Base-by-base conservation (phyloP, 2,113 vertebrate genomes). In the Hippocampus mohnikei region DNA sequence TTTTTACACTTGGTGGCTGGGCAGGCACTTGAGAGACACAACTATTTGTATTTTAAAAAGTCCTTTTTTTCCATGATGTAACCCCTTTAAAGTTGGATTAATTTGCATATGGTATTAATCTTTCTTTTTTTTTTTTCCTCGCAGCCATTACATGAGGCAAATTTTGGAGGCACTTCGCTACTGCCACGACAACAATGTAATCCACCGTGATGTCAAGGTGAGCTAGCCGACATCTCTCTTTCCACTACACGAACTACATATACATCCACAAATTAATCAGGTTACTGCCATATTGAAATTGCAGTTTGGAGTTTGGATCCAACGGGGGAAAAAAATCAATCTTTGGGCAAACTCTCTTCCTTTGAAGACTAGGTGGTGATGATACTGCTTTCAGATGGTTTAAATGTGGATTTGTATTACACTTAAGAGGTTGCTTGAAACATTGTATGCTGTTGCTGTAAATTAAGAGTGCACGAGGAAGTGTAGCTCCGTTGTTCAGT, bases 101-200 rank as follows among this genome's bases (percentile, higher is more conserved):
- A 7, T 27, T 46, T 55, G 29, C 5, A 1, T 9, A 23, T 1
- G 46, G 29, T 40, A n/a, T 50, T 11, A 73, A 61, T 23, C 27
- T 41, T 44, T 8, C n/a, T 13, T 8, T 13, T 29, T 9, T 40
- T 46, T 15, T 25, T n/a, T 73, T 48, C 52, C 63, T 41, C 69
- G 18, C 61, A 98, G 95, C 88, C 96, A 98, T 91, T 98, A 98
- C 81, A 97, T 98, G 96, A 94, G 95, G 85, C 96, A 98, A 92
- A 98, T 98, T 89, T 64, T 97, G 87, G 96, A 98, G 92, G 96
- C 96, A 6, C 94, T 98, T 46, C 94, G 96, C 79, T 98, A 98
- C 86, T 98, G 96, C 91, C 96, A 98, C 69, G 96, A 98, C 91
- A 98, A 98, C 89, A 98, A 98, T 80, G 96, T 98, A 88, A 98